Base-by-base conservation (phyloP, 2,797 vertebrate genomes). In the Chelmon rostratus region DNA sequence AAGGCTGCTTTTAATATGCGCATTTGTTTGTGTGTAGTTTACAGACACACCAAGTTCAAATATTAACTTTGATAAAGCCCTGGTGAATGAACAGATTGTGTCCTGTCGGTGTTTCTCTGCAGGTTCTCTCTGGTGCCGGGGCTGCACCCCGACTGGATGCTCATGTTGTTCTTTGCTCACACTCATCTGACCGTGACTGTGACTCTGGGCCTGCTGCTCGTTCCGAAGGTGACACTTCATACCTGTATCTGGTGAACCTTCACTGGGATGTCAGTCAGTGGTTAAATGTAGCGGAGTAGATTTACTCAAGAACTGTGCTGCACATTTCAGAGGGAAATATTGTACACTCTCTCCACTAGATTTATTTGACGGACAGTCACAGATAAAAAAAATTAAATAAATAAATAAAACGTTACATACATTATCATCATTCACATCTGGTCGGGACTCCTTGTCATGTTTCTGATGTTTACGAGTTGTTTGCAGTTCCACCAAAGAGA, bases 141-240 rank as follows among this genome's bases (percentile, higher is more conserved):
- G 73, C 96, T 99, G 73, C 98, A 98, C 90, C 97, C 98, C 37
- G 98, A 99, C 82, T 99, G 98, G 98, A 98, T 97, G 97, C 90
- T 99, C 88, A 97, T 98, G 96, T 87, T 99, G 78, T 97, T 97
- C 91, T 99, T 99, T 81, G 96, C 96, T 90, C 98, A 99, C 86
- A 97, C 98, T 72, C 98, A 99, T 85, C 94, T 99, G 94, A 99
- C 98, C 54, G 97, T 99, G 93, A 99, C 98, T 3, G 97, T 99
- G 86, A 98, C 97, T 83, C 87, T 98, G 76, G 96, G 97, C 40
- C 92, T 99, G 57, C 96, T 99, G 94, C 95, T 99, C 70, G 88
- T 98, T 83, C 98, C 98, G 73, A 99, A 99, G 98, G 98, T 99
- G 96, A 82, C 54, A 8, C 65, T 49, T 40, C 69, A 15, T 18